Percentiles rank a stretch among this genome's conserved stretches.
phyloP scores from a whole-genome alignment of 2,888 invertebrate species.

The Xestia sexstrigata region DNA sequence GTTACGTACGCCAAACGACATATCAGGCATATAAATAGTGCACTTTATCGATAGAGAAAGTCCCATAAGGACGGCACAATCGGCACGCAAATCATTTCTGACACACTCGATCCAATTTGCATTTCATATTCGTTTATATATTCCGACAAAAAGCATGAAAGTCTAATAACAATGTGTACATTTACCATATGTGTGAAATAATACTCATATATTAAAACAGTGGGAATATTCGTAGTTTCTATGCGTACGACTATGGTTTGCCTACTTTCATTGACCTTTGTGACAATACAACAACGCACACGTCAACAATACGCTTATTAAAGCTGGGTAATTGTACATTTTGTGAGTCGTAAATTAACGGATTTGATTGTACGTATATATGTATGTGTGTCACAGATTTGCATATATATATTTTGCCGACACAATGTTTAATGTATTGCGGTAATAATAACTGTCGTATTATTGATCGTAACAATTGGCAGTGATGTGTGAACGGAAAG shows the following conservation, averaged over 20 bases:
- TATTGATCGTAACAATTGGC: constrained; percentile 43
- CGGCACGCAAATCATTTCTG: constrained; percentile 47
- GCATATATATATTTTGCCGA: constrained; percentile 12
- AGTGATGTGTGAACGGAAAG: constrained; percentile 14
- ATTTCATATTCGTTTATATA: constrained; percentile 48
- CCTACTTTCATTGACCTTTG: constrained; percentile 64
- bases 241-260: constrained; percentile 35
- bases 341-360: constrained; percentile 37
- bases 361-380: constrained; percentile 15
- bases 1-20: constrained; percentile 54
- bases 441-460: constrained; percentile 36
- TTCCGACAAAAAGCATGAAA: constrained; percentile 57
- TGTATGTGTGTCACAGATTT: constrained; percentile 26
- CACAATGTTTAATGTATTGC: constrained; percentile 28
- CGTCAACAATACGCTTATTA: constrained; percentile 39
- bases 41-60: constrained; percentile 64
- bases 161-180: constrained; percentile 54
- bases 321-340: constrained; percentile 33
- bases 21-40: constrained; percentile 51
- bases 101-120: constrained; percentile 48
- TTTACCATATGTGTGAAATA: constrained; percentile 53
- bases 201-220: constrained; percentile 57
- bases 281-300: constrained; percentile 33
- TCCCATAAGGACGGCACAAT: constrained; percentile 55
- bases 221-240: constrained; percentile 59